Conservation (phyloP, 2,888 invertebrate species). For the Deroplatys truncata region DNA sequence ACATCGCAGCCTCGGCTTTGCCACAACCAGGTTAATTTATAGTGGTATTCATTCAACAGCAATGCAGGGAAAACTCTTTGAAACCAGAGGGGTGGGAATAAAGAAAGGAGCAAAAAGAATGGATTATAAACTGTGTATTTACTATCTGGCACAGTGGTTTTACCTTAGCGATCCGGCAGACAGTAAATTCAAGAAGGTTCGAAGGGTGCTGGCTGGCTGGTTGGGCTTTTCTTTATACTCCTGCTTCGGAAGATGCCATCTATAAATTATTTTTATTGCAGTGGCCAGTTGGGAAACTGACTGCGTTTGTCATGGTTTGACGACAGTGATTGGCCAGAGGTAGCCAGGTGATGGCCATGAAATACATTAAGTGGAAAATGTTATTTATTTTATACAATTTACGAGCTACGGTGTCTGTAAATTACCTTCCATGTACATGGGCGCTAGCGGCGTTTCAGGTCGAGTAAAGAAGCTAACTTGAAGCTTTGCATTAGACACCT, state of each 20-base stretch:
- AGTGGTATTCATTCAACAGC: constrained; percentile 3
- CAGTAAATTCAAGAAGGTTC: background rate
- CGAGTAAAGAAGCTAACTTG: background rate
- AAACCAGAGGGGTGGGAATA: background rate
- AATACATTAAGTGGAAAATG: background rate
- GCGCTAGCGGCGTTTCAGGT: no score
- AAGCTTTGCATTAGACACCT: no score
- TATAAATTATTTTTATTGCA: background rate
- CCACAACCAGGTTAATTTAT: constrained; percentile 18
- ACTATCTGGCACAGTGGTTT: background rate
- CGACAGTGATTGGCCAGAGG: background rate
- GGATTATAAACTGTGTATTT: constrained; percentile 1
- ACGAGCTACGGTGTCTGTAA: background rate
- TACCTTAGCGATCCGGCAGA: background rate
- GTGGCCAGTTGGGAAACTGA: background rate
- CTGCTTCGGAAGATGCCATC: background rate
- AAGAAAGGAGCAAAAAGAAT: background rate
- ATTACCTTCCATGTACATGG: background rate
- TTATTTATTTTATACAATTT: background rate
- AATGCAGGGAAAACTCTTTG: constrained; percentile 3
- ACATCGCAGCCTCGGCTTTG: constrained; percentile 4
- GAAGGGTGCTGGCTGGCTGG: background rate
- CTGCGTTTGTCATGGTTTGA: background rate
- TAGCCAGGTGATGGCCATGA: background rate
- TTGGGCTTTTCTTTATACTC: background rate